A percentile compares a stretch with the other conserved stretches of the same genome.
These are phyloP conservation scores for Vanessa atalanta DNA, from an alignment of 1,140 invertebrate species.

Conservation along the genomic window DNA sequence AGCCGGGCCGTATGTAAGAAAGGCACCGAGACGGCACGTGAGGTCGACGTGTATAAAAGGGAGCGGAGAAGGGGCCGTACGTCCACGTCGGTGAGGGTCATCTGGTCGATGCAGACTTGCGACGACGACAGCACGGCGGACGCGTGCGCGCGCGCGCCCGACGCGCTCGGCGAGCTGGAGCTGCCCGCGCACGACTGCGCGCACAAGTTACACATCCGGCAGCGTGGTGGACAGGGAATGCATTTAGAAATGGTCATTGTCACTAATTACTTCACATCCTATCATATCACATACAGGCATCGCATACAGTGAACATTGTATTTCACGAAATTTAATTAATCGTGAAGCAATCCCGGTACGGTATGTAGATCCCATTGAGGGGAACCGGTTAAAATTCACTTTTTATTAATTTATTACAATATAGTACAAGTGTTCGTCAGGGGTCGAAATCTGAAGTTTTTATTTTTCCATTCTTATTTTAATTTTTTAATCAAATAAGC, in stretches of 20 bases:
- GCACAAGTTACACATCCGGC: constrained; percentile 82
- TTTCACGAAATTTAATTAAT: too few relatives aligned
- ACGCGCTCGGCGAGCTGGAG: constrained; percentile 77
- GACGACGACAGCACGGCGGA: constrained; percentile 68
- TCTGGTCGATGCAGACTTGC: constrained; percentile 87
- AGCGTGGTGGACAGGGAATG: not conserved
- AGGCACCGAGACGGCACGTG: not conserved
- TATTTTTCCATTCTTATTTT: too few relatives aligned
- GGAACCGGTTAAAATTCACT: too few relatives aligned
- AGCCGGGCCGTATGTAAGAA: too few relatives aligned
- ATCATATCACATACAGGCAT: too few relatives aligned
- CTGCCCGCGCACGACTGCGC: constrained; percentile 73
- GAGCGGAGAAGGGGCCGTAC: constrained; percentile 74
- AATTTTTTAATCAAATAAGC: too few relatives aligned
- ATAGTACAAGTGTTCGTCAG: too few relatives aligned
- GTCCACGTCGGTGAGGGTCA: constrained; percentile 85
- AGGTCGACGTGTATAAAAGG: not conserved
- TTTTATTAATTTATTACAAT: too few relatives aligned
- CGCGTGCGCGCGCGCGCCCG: constrained; percentile 56
- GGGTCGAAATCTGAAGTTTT: too few relatives aligned
- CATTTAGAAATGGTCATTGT: not conserved
- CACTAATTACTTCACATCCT: not conserved
- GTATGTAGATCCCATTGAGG: too few relatives aligned
- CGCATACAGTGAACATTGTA: too few relatives aligned
- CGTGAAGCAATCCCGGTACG: too few relatives aligned